Conservation (phyloP, 1,140 invertebrate genomes). For the Drosophila ohnishii region DNA sequence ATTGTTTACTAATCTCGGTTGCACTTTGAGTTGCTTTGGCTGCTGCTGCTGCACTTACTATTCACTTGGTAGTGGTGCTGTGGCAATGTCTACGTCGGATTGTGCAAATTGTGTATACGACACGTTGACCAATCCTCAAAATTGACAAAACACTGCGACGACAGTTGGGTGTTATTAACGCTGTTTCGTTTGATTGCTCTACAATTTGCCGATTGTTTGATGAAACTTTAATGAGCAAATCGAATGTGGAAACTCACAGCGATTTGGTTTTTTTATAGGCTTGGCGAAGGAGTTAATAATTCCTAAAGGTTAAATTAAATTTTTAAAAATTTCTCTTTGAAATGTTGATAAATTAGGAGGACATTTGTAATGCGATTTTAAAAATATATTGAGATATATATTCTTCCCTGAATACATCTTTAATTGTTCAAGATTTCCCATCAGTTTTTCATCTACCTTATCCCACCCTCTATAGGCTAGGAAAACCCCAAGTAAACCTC, state of each 20-base stretch:
- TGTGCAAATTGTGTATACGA: constrained; percentile 77
- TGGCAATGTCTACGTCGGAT: constrained; percentile 34
- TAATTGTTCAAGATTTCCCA: no score
- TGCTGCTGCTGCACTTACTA: constrained; percentile 24
- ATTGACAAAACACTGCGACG: constrained; percentile 63
- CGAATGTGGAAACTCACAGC: constrained; percentile 4
- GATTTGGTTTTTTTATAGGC: not conserved
- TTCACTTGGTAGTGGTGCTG: constrained; percentile 1
- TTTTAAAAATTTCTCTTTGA: not conserved
- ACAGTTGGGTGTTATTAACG: constrained; percentile 62
- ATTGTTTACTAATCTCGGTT: constrained; percentile 74
- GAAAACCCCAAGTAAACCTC: constrained; percentile 11
- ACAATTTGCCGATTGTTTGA: constrained; percentile 44
- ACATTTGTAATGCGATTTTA: not conserved
- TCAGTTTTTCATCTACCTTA: not conserved
- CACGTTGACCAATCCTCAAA: constrained; percentile 75
- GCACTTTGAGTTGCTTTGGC: constrained; percentile 39
- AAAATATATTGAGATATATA: no score
- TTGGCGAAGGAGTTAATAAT: not conserved
- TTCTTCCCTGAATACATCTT: no score
- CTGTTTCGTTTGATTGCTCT: constrained; percentile 44
- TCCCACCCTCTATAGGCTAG: not conserved
- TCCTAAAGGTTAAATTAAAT: not conserved
- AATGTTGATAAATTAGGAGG: not conserved
- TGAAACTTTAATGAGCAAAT: constrained; percentile 27